A percentile compares a stretch with the other conserved stretches of the same genome.
Conservation (phyloP, 2,113 vertebrate genomes). For the Condylura cristata region DNA sequence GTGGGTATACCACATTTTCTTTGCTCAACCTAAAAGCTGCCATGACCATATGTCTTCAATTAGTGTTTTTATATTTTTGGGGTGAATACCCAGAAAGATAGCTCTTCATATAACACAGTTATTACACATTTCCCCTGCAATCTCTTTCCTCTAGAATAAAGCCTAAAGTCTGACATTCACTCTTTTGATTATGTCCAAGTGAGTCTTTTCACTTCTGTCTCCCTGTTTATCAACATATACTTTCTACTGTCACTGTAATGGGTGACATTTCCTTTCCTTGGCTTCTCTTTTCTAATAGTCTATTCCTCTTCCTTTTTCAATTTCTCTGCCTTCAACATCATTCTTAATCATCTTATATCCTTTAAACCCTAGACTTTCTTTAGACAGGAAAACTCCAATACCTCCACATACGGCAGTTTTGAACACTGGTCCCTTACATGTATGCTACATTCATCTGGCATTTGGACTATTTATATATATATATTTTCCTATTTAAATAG, state of each 20-base stretch:
- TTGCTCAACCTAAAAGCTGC: neutral
- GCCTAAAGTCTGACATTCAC: neutral
- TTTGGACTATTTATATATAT: conserved; percentile 4
- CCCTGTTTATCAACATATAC: neutral
- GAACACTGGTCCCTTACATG: neutral
- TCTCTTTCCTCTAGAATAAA: neutral
- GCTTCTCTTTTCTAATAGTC: neutral
- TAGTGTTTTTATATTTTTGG: neutral
- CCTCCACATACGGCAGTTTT: neutral
- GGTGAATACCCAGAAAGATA: neutral
- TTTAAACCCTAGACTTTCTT: neutral
- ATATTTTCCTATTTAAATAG: neutral
- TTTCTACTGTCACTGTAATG: neutral
- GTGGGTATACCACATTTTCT: neutral
- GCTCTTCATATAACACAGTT: neutral
- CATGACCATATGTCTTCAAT: neutral
- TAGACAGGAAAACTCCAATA: neutral
- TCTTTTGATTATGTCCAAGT: neutral
- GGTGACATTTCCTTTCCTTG: neutral
- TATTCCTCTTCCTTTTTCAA: neutral
- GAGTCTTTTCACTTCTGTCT: neutral
- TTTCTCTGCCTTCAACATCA: neutral
- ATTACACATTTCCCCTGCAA: neutral
- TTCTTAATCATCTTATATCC: neutral
- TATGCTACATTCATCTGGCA: neutral